Percentiles rank a stretch among this genome's conserved stretches.
Conservation (phyloP, 92 coral and sea anemone species). For the Phenganax marumi region DNA sequence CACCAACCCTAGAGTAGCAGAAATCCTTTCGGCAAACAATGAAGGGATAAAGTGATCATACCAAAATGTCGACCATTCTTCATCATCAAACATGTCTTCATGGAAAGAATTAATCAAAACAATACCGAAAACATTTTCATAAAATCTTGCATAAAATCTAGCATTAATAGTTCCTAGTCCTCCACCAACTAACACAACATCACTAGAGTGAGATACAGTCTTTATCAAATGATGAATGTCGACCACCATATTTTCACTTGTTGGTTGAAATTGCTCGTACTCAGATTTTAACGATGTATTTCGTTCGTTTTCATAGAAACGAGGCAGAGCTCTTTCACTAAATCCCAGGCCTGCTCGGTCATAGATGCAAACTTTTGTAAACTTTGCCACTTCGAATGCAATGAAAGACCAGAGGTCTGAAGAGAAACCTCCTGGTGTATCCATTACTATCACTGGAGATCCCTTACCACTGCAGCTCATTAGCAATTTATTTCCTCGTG, state of each 20-base stretch:
- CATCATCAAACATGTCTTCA: conserved; percentile 69
- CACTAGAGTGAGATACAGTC: conserved; percentile 60
- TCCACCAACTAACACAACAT: conserved; percentile 83
- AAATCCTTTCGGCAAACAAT: conserved; percentile 68
- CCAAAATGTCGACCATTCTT: conserved; percentile 72
- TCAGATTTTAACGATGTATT: conserved; percentile 30
- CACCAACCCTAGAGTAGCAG: conserved; percentile 69
- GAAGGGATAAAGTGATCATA: conserved; percentile 60
- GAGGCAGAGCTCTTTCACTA: conserved; percentile 71
- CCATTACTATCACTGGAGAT: conserved; percentile 74
- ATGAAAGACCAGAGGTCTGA: conserved; percentile 81
- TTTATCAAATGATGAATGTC: conserved; percentile 77
- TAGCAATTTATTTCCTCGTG: conserved; percentile 78
- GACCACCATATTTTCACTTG: conserved; percentile 88
- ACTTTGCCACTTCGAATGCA: conserved; percentile 66
- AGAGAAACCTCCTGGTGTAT: conserved; percentile 83
- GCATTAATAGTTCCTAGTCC: conserved; percentile 85
- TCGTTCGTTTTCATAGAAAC: conserved; percentile 37
- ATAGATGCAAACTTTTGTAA: conserved; percentile 75
- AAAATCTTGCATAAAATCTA: conserved; percentile 81
- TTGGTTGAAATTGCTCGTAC: conserved; percentile 65
- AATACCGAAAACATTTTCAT: conserved; percentile 67
- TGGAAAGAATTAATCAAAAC: conserved; percentile 74
- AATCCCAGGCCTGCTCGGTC: conserved; percentile 94
- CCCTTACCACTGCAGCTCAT: conserved; percentile 88